Evolutionary conservation across 2,113 vertebrate genomes (phyloP), one percentile per base, ranked within the genome.

Genomic region (Montifringilla adamsi): DNA sequence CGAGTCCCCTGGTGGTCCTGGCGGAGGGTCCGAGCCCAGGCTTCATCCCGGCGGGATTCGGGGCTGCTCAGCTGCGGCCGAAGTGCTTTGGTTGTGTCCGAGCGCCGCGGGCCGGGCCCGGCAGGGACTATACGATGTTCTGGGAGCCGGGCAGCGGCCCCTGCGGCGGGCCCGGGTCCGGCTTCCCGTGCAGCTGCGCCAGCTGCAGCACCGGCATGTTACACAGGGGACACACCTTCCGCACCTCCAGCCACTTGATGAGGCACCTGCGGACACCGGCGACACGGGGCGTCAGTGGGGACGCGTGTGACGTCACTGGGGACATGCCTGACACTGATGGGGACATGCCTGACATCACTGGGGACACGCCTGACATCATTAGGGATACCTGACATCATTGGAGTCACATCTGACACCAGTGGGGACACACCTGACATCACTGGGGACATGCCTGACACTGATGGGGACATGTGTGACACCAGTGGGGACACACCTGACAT

Each of bases 201-300:
- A 99, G 97, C 98, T 99, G 99, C 78, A 99, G 96, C 84, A 99
- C 99, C 0, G 99, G 99, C 98, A 99, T 99, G 98, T 99, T 99
- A 98, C 99, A 99, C 60, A 99, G 98, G 4, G 99, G 99, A 89
- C 99, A 99, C 60, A 99, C 99, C 96, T 99, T 99, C 66, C 99
- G 99, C 95, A 99, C 99, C 97, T 99, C 99, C 98, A 99, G 95
- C 99, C 99, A 99, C 93, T 99, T 99, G 96, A 99, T 99, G 98
- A 99, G 99, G 98, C 99, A 99, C 98, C 99, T 99, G 97, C 8
- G 53, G 66, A n/a, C 41, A 78, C 7, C 21, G 58, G 37, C n/a
- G 39, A 70, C 74, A 87, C 47, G 5, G 31, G 11, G 2, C 23
- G 9, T 75, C 14, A 75, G 24, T 7, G 28, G n/a, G 67, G 67